Evolutionary conservation across 2,113 vertebrate species (phyloP), one percentile per base, ranked within the genome.

Genomic region (Sciurus niger): DNA sequence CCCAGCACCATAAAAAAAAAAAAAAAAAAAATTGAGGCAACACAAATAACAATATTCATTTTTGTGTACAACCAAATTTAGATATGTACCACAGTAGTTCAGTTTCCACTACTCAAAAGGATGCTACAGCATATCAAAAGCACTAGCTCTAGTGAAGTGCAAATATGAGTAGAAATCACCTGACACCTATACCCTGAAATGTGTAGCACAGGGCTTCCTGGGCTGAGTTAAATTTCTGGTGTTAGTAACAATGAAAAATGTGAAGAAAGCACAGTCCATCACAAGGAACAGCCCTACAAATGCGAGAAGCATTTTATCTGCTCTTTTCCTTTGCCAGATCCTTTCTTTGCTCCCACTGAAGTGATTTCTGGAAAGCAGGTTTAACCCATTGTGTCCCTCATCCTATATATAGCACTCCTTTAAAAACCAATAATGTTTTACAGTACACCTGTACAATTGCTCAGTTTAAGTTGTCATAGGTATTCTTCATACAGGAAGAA

Each of bases 31-130:
- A 28, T n/a, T 90, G 43, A 90, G 92, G 43, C 37, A 51, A 37
- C 34, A 96, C 10, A 89, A 60, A 67, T 90, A 76, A 93, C 34
- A 90, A 79, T 2, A 84, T 70, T 63, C 28, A 72, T 76, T 92
- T 93, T 73, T 48, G 25, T 22, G 18, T 48, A 79, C 65, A 73
- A 84, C 8, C 87, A 94, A 92, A 91, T 93, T 32, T 95, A 32
- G 48, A 95, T 95, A 85, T 16, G 25, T 17, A 37, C 58, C 67
- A 40, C 43, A 86, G 28, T 6, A 30, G 22, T 82, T 95, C n/a
- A 73, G 74, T 70, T 82, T 74, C 65, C 25, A 20, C 37, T 88
- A 90, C 28, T 72, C 70, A 10, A 34, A 92, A 55, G 32, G 76
- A 48, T 28, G 40, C 18, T 53, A 0, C 12, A n/a, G 10, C 68